Base-by-base conservation (phyloP, 2,888 invertebrate genomes). In the Pachliopta kotzebuea region DNA sequence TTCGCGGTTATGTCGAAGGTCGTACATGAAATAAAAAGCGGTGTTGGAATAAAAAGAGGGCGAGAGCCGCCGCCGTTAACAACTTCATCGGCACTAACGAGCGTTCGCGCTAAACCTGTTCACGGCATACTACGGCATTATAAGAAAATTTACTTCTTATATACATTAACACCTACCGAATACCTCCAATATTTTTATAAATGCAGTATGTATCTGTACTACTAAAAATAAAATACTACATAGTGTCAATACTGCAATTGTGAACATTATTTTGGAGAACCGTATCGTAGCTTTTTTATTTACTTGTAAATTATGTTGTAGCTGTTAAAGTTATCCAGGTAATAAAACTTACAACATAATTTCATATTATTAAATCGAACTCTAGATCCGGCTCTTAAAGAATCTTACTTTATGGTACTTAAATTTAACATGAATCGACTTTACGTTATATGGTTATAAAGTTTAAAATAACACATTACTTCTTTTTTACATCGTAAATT, bases 1-100 rank as follows among this genome's bases (percentile, higher is more conserved):
- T 59, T 65, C 23, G 52, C 55, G 29, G 53, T 62, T 45, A 60
- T 58, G 50, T 69, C 69, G 23, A 21, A 52, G 52, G 69, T 70
- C 73, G 71, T 45, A 18, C n/a, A 72, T 69, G 70, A 66, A 68
- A 63, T 67, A 73, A 71, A 71, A 71, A 71, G 69, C 65, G 26
- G 70, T 67, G 70, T 68, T 69, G 70, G 70, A 71, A 75, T 70
- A 88, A 85, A 88, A 82, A 77, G 73, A 78, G 82, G 26, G 87
- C 79, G 86, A 77, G 83, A 84, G 77, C 73, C 77, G 75, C 74
- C 82, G 78, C 77, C 78, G 85, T 80, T 86, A 85, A 90, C 90
- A 89, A 86, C 90, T 89, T 89, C 86, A 90, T 90, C 77, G 83
- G 80, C 80, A 84, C 84, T 87, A 88, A 89, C 86, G 81, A 86